Percentiles rank a stretch among this genome's conserved stretches.
Evolutionary conservation across 2,888 invertebrate genomes (phyloP).

Genomic region (Oligia strigilis): DNA sequence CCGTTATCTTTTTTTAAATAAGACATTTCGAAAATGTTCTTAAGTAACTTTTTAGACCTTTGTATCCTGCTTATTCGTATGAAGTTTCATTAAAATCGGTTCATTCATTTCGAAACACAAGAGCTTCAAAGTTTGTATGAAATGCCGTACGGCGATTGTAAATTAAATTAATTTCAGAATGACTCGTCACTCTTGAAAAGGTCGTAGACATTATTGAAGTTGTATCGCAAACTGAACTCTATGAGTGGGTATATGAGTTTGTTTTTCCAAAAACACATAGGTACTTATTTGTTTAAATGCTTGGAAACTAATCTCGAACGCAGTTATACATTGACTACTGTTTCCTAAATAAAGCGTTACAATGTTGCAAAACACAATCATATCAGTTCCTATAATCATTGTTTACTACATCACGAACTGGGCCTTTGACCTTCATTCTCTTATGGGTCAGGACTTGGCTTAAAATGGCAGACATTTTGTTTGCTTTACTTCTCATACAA

Average conservation of each 20-base stretch:
- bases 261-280: background rate
- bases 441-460: slow-evolving; percentile 14
- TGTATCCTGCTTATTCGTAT: no score
- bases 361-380: slow-evolving; percentile 28
- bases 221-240: background rate
- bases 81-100: no score
- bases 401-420: slow-evolving; percentile 10
- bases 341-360: slow-evolving; percentile 1
- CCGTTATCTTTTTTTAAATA: no score
- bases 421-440: slow-evolving; percentile 14
- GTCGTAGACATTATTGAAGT: background rate
- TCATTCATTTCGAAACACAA: no score
- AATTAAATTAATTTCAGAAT: background rate
- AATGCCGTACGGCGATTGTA: no score
- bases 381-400: slow-evolving; percentile 21
- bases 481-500: background rate
- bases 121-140: no score
- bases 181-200: background rate
- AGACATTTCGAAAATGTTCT: no score
- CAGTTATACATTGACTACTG: background rate
- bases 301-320: background rate
- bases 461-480: slow-evolving; percentile 5
- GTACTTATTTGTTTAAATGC: background rate
- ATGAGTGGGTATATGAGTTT: background rate
- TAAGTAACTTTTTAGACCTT: no score